phyloP scores from a whole-genome alignment of 2,888 invertebrate species.

The Parasteatoda lunata region DNA sequence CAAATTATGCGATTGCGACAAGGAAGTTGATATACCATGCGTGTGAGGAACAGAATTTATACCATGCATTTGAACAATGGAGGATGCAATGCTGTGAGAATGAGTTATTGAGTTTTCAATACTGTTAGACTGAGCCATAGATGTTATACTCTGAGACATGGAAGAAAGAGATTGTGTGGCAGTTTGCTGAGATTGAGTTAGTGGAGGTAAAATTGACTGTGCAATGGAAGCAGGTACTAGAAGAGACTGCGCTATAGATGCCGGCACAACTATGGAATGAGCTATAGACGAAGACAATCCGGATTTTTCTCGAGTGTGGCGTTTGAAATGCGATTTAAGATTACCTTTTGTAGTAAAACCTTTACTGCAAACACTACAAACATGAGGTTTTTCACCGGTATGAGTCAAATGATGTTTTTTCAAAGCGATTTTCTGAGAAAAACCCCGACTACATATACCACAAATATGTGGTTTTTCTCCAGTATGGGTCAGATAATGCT shows the following conservation, averaged over 20 bases:
- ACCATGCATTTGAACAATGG: slow-evolving; percentile 26
- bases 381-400: slow-evolving; percentile 29
- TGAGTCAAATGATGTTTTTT: slow-evolving; percentile 23
- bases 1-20: not conserved
- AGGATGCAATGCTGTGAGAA: slow-evolving; percentile 16
- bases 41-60: slow-evolving; percentile 7
- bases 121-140: slow-evolving; percentile 16
- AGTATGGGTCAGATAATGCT: slow-evolving; percentile 62
- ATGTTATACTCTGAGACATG: not conserved
- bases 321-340: slow-evolving; percentile 53
- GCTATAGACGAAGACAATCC: slow-evolving; percentile 52
- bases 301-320: slow-evolving; percentile 48
- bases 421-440: slow-evolving; percentile 26
- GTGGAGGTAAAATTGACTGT: slow-evolving; percentile 48
- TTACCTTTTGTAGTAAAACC: slow-evolving; percentile 57
- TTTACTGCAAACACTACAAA: slow-evolving; percentile 35
- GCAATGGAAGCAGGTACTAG: slow-evolving; percentile 62
- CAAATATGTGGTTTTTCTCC: slow-evolving; percentile 63
- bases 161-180: not conserved
- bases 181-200: not conserved
- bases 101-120: slow-evolving; percentile 19
- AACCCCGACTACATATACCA: slow-evolving; percentile 43
- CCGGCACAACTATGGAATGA: slow-evolving; percentile 54
- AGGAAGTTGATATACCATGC: not conserved
- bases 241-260: slow-evolving; percentile 51